Evolutionary conservation across 2,888 invertebrate species (phyloP), one percentile per base, ranked within the genome.

Genomic region (Eupithecia vulgata): DNA sequence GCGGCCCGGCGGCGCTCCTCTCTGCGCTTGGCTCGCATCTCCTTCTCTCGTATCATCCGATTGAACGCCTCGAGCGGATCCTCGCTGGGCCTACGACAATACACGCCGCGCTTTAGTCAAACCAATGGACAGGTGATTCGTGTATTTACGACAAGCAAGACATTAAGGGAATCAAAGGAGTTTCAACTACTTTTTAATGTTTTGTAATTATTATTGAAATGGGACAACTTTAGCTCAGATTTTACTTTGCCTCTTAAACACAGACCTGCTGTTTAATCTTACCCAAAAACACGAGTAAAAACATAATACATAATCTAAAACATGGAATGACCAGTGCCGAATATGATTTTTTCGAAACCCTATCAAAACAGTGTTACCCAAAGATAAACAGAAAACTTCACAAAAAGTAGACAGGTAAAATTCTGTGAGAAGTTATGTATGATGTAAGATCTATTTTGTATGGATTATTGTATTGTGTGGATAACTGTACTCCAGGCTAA

Each of bases 31-130:
- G 96, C 96, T 64, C 96, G 93, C 90, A 96, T 96, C 89, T 97
- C 97, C 89, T 98, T 98, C 89, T 98, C 98, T 79, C 97, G 95
- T 84, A 98, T 95, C 95, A 98, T 97, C 79, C 97, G 95, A 89
- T 98, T 97, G 89, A 98, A 98, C 70, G 97, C 97, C 88, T 97
- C 97, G 82, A 98, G 90, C 5, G 98, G 97, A 91, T 98, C 98
- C 84, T 97, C 97, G 80, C 97, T 97, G 74, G 96, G 95, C 81
- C 97, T 97, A 88, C 77, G 90, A 84, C 90, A 88, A 83, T 74
- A 84, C 80, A 83, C 80, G 79, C 68, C 78, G 70, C 80, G 52
- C 72, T 75, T 71, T 74, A 75, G 66, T 69, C 59, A 72, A 61
- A 71, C 64, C 64, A 34, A 35, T 37, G 35, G 37, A 21, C 64